Evolutionary conservation across 2,888 invertebrate species (phyloP).

Genomic region (Papilio demoleus): DNA sequence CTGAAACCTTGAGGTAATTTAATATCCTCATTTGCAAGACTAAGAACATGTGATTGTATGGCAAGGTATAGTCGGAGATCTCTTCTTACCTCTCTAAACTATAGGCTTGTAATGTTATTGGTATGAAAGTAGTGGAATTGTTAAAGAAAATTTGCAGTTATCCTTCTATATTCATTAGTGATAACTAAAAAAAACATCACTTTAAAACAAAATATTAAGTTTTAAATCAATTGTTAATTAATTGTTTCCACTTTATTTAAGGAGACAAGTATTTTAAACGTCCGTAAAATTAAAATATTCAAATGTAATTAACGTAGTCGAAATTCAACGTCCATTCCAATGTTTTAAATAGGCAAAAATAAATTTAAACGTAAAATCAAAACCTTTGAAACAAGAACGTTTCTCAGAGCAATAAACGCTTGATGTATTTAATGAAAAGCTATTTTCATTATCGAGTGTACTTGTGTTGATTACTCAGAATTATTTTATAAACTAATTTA

Average conservation of each 20-base stretch:
- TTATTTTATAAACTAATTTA: not conserved
- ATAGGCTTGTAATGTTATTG: too few species aligned
- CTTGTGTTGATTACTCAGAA: not conserved
- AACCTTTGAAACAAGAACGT: not conserved
- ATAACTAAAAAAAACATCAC: too few species aligned
- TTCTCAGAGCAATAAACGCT: not conserved
- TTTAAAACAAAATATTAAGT: too few species aligned
- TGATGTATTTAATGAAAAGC: not conserved
- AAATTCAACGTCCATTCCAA: not conserved
- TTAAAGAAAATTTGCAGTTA: too few species aligned
- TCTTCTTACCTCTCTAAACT: too few species aligned
- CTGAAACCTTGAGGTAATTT: conserved; percentile 86
- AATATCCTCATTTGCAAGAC: not conserved
- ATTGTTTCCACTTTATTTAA: not conserved
- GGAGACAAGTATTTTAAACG: conserved; percentile 5
- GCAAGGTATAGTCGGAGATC: too few species aligned
- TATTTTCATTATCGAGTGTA: not conserved
- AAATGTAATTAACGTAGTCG: not conserved
- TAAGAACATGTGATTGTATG: too few species aligned
- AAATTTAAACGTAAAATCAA: conserved; percentile 12
- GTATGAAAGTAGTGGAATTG: too few species aligned
- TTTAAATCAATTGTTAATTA: not conserved
- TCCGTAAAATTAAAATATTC: not conserved
- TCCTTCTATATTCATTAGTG: too few species aligned
- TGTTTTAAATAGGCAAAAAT: conserved; percentile 1